Percentiles rank a stretch among this genome's conserved stretches.
phyloP scores from a whole-genome alignment of 2,888 invertebrate species.

The Nemotelus pantherinus region DNA sequence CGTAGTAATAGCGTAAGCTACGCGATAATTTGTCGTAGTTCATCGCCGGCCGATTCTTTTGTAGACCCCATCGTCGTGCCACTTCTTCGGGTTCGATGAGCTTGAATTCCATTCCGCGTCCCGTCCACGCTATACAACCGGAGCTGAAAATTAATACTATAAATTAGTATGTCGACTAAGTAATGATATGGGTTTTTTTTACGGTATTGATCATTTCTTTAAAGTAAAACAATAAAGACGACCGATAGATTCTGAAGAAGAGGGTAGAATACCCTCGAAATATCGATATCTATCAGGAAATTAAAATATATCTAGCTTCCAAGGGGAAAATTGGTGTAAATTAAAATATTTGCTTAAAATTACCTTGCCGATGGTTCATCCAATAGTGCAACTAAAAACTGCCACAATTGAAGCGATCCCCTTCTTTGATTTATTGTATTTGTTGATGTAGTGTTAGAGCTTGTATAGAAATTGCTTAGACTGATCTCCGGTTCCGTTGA shows the following conservation, averaged over 20 bases:
- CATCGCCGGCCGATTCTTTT: conserved; percentile 97
- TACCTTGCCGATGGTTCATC: conserved; percentile 71
- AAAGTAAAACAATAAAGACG: too few relatives aligned
- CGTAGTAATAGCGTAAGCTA: conserved; percentile 95
- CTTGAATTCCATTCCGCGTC: conserved; percentile 94
- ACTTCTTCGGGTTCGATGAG: conserved; percentile 97
- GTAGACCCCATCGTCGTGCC: conserved; percentile 93
- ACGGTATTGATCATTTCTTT: not conserved
- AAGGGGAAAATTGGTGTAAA: not conserved
- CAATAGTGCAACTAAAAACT: conserved; percentile 87
- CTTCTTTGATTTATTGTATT: conserved; percentile 70
- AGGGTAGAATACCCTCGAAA: too few relatives aligned
- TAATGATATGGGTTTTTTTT: not conserved
- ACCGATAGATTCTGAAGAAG: too few relatives aligned
- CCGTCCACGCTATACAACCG: conserved; percentile 93
- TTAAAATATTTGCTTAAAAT: conserved; percentile 18
- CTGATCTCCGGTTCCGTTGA: conserved; percentile 63
- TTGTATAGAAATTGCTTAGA: conserved; percentile 60
- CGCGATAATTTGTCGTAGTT: conserved; percentile 96
- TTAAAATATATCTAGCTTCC: too few relatives aligned
- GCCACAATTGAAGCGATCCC: conserved; percentile 92
- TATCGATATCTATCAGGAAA: too few relatives aligned
- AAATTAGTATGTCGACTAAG: not conserved
- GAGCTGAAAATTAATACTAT: conserved; percentile 66
- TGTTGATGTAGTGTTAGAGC: conserved; percentile 57